phyloP scores from a whole-genome alignment of 2,113 vertebrate genomes.

The Xenus cinereus region DNA sequence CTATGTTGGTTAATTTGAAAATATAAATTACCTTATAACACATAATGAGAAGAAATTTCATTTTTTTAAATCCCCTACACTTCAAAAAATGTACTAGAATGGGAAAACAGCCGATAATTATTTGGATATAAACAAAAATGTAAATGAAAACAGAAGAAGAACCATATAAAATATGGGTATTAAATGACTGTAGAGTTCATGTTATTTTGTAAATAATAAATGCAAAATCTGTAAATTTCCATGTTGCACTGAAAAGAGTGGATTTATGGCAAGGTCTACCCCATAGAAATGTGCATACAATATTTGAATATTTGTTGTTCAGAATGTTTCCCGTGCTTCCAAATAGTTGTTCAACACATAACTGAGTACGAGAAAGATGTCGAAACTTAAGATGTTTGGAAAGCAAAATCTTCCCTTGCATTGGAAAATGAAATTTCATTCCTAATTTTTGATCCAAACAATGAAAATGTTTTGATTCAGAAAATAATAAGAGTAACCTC shows the following conservation, averaged over 20 bases:
- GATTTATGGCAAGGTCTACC: neutral
- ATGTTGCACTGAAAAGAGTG: neutral
- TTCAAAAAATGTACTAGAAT: neutral
- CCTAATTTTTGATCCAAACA: neutral
- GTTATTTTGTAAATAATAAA: neutral
- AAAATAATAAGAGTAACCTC: neutral
- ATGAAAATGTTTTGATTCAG: neutral
- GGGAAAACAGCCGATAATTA: neutral
- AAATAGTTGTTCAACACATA: neutral
- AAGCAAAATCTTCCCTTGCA: neutral
- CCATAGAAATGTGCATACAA: neutral
- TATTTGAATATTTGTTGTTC: neutral
- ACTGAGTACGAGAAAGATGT: neutral
- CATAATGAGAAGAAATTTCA: neutral
- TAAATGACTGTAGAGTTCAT: neutral
- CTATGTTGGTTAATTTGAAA: neutral
- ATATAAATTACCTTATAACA: neutral
- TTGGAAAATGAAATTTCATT: neutral
- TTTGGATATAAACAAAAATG: neutral
- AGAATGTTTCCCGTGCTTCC: neutral
- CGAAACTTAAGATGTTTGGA: neutral
- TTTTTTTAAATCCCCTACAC: neutral
- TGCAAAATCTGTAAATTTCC: neutral
- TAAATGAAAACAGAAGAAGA: neutral
- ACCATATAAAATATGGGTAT: neutral